These are phyloP conservation scores for Erebia palarica DNA, from an alignment of 2,888 invertebrate genomes.

Conservation along the genomic window DNA sequence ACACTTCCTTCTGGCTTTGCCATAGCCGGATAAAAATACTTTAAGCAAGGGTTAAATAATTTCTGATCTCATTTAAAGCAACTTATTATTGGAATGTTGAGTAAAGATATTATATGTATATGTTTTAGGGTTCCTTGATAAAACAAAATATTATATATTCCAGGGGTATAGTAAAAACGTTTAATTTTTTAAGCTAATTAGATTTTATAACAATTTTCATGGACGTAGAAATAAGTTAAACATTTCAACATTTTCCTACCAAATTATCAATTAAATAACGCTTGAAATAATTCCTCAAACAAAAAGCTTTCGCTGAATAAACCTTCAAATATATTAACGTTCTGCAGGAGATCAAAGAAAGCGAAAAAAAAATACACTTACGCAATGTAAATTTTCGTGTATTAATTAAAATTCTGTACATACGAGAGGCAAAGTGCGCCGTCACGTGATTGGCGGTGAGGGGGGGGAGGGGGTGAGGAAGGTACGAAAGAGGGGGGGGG, in stretches of 20 bases:
- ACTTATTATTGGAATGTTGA: too few relatives aligned
- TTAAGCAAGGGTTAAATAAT: too few relatives aligned
- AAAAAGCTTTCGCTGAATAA: conserved; percentile 1
- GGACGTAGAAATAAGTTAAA: not conserved
- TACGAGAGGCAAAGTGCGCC: conserved; percentile 44
- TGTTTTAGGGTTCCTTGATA: too few relatives aligned
- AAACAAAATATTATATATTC: too few relatives aligned
- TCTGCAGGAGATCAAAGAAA: conserved; percentile 12
- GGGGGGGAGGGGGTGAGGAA: conserved; percentile 27
- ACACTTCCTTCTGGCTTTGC: too few relatives aligned
- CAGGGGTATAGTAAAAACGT: too few relatives aligned
- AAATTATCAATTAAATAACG: conserved; percentile 2
- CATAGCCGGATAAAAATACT: too few relatives aligned
- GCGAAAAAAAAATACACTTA: conserved; percentile 21
- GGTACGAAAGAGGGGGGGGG: conserved; percentile 30
- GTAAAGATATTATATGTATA: too few relatives aligned
- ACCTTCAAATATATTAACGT: not conserved
- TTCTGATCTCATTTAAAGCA: too few relatives aligned
- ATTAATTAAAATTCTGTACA: conserved; percentile 46
- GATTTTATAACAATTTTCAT: not conserved
- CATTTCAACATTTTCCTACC: not conserved
- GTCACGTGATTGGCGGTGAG: conserved; percentile 47
- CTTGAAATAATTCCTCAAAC: not conserved
- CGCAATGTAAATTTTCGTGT: conserved; percentile 32
- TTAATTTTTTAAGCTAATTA: too few relatives aligned